These are phyloP conservation scores for Donacobius atricapilla DNA, from an alignment of 2,113 vertebrate species.

Conservation along the genomic window DNA sequence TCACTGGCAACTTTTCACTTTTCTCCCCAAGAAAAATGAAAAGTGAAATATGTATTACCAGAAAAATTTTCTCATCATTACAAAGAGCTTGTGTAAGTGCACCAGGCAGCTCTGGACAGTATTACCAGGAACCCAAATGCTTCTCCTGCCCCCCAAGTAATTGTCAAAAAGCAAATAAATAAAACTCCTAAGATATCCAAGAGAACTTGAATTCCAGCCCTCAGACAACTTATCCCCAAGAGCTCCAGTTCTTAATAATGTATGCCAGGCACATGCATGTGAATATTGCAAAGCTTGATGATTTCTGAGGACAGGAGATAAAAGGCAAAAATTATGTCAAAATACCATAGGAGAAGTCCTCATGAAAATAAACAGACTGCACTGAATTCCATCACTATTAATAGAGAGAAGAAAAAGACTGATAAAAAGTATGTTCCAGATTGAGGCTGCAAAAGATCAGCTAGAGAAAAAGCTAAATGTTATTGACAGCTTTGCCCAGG, in stretches of 20 bases:
- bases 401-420: not conserved
- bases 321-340: not conserved
- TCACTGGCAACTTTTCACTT: not conserved
- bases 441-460: not conserved
- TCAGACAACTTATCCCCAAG: not conserved
- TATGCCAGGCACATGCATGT: not conserved
- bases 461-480: not conserved
- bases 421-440: not conserved
- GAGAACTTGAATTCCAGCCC: not conserved
- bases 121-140: not conserved
- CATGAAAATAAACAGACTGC: not conserved
- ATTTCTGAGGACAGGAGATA: not conserved
- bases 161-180: not conserved
- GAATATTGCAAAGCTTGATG: not conserved
- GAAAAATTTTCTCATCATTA: not conserved
- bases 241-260: not conserved
- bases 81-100: not conserved
- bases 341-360: not conserved
- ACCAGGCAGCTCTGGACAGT: not conserved
- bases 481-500: not conserved
- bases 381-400: not conserved
- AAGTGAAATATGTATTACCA: not conserved
- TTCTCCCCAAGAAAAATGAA: not conserved
- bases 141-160: not conserved
- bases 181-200: not conserved